Evolutionary conservation across 2,888 invertebrate species (phyloP), one percentile per base, ranked within the genome.

Genomic region (Platycheirus rosarum): DNA sequence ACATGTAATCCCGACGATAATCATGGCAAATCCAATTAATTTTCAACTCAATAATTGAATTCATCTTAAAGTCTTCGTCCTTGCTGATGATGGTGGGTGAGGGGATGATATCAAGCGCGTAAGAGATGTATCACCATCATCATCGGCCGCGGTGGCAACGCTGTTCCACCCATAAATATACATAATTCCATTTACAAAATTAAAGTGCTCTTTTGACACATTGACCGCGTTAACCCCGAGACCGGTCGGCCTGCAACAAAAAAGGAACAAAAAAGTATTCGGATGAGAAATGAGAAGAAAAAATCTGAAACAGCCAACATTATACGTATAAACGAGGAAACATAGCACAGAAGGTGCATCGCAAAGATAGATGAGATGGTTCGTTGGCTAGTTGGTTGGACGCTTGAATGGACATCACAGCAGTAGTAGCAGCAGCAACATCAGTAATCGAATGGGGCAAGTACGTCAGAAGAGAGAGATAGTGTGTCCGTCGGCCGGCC

Each of bases 191-290:
- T 84, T 84, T 84, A 69, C 73, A 69, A 84, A 84, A 84, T 84
- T 84, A 74, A 84, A 84, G 84, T 78, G 73, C 84, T 84, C 84
- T 84, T 84, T 84, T 84, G 84, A 84, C 84, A 84, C 84, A 84
- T 84, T 84, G 84, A 84, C 84, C 84, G 84, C 78, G 65, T 78
- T 78, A 84, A 74, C 78, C 84, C 60, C 84, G 40, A 60, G 44
- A 51, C 63, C 57, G 9, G 42, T 44, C 18, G 65, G 48, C 62
- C 23, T 49, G 70, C 63, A 60, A 40, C n/a, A 63, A 73, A 65
- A 70, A 63, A 63, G 14, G 9, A 46, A 13, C 11, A 29, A 20
- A 18, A 44, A 63, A 18, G 20, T 13, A 23, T 23, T 9, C 26
- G 14, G 14, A 20, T 53, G 18, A 32, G 13, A 57, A 60, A 60